phyloP scores from a whole-genome alignment of 2,113 vertebrate species.

The Recurvirostra avosetta region DNA sequence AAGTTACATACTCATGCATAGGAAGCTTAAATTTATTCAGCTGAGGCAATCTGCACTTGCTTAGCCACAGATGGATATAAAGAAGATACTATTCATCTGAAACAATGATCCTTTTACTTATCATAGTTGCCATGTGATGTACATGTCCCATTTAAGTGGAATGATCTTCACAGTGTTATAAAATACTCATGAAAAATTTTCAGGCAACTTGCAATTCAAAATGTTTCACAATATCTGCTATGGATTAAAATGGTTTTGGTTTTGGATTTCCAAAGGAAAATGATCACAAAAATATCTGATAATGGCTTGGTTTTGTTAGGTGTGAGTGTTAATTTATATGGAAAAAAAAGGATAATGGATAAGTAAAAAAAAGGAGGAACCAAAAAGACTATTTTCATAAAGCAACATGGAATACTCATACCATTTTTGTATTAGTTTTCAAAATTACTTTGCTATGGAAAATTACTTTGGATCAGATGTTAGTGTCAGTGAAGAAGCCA shows the following conservation, averaged over 20 bases:
- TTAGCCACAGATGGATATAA: not conserved
- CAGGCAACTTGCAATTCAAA: constrained; percentile 10
- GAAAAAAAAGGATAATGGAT: not conserved
- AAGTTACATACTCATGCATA: not conserved
- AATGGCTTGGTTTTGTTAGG: not conserved
- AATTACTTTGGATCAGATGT: not conserved
- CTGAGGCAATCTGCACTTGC: not conserved
- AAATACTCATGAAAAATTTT: constrained; percentile 60
- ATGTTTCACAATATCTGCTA: not conserved
- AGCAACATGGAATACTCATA: not conserved
- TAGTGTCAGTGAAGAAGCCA: not conserved
- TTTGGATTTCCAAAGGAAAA: not conserved
- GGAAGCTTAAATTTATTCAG: not conserved
- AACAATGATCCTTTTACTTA: constrained; percentile 46
- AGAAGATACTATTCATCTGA: not conserved
- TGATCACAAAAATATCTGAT: not conserved
- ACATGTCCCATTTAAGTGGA: constrained; percentile 17
- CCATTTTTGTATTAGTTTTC: not conserved
- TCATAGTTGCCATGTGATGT: not conserved
- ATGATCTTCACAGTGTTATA: constrained; percentile 3
- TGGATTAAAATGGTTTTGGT: not conserved
- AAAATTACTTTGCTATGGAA: not conserved
- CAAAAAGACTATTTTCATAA: not conserved
- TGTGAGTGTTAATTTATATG: not conserved
- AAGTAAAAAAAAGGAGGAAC: not conserved